Evolutionary conservation across 2,113 vertebrate genomes (phyloP).

Genomic region (Synodontis membranacea): DNA sequence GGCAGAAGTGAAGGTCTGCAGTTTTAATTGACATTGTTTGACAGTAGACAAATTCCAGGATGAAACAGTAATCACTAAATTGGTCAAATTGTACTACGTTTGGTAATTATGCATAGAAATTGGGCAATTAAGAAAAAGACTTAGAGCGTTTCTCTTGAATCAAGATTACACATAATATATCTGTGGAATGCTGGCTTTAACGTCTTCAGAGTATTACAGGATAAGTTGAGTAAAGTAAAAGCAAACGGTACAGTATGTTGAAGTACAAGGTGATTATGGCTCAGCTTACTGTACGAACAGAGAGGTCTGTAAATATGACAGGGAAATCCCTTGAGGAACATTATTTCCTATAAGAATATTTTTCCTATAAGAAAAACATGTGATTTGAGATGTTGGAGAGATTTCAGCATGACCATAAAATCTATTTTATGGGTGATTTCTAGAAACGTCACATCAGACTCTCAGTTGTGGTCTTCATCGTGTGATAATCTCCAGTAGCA

Average conservation of each 20-base stretch:
- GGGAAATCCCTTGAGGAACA: neutral
- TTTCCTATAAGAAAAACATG: neutral
- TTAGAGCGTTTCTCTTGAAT: slow-evolving; percentile 51
- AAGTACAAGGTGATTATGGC: neutral
- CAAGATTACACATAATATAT: neutral
- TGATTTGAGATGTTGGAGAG: slow-evolving; percentile 16
- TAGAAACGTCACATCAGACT: neutral
- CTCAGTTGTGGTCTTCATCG: neutral
- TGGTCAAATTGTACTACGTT: neutral
- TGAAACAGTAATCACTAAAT: slow-evolving; percentile 60
- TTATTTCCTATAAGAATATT: neutral
- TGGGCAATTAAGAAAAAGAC: slow-evolving; percentile 57
- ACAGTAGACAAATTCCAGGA: slow-evolving; percentile 55
- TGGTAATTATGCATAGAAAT: slow-evolving; percentile 29
- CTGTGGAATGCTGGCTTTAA: neutral
- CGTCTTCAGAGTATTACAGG: neutral
- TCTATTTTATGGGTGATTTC: neutral
- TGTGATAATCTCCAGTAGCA: slow-evolving; percentile 11
- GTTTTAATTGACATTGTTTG: slow-evolving; percentile 57
- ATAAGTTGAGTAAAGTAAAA: neutral
- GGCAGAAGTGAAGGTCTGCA: slow-evolving; percentile 37
- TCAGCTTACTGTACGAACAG: neutral
- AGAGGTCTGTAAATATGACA: slow-evolving; percentile 2
- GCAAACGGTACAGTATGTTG: neutral
- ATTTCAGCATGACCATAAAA: neutral